phyloP scores from a whole-genome alignment of 2,113 vertebrate genomes.

The Pantherophis guttatus region DNA sequence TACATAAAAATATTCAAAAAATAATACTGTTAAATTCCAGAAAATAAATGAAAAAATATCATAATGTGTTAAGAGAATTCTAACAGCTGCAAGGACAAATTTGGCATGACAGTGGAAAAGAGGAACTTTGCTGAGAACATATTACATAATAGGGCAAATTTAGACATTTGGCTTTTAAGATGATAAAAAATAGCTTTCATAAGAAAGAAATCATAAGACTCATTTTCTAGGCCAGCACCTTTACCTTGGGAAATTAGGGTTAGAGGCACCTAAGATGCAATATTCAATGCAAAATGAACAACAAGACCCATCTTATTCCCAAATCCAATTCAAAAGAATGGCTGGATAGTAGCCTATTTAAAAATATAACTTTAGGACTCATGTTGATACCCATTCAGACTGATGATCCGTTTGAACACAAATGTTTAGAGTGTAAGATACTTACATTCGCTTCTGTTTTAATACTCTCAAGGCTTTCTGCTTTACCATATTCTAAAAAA shows the following conservation, averaged over 20 bases:
- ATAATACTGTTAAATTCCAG: neutral
- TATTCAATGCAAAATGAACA: neutral
- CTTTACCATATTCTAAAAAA: slow-evolving; percentile 94
- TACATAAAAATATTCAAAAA: no score
- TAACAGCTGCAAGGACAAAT: neutral
- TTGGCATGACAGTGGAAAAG: neutral
- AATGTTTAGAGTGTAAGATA: slow-evolving; percentile 44
- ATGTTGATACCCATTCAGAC: rapidly evolving
- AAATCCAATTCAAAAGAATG: neutral
- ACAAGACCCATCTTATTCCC: neutral
- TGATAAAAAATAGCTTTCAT: neutral
- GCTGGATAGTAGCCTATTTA: neutral
- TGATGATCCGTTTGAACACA: neutral
- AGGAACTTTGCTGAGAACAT: neutral
- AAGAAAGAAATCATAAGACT: neutral
- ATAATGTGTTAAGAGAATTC: neutral
- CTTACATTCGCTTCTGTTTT: slow-evolving; percentile 98
- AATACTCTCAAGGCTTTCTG: slow-evolving; percentile 95
- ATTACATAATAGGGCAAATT: neutral
- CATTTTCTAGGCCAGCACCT: neutral
- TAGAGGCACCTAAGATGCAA: neutral
- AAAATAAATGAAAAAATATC: neutral
- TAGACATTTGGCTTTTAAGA: neutral
- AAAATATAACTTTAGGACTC: neutral
- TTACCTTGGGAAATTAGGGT: neutral